phyloP scores from a whole-genome alignment of 2,888 invertebrate genomes.

The Baronia brevicornis region DNA sequence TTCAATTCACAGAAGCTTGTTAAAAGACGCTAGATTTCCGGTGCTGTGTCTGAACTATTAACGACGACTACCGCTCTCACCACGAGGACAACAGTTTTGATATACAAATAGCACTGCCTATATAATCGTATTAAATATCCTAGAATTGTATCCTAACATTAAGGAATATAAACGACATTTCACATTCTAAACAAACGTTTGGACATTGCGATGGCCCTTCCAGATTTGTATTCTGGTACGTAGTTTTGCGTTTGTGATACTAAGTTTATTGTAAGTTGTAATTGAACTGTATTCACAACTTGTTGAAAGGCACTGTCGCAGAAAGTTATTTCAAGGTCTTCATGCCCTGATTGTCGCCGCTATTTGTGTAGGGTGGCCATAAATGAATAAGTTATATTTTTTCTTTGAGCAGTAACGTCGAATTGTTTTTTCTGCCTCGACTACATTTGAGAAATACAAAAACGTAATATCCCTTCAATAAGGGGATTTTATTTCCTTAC shows the following conservation, averaged over 20 bases:
- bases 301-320: conserved; percentile 35
- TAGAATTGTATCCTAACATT: conserved; percentile 56
- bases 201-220: conserved; percentile 61
- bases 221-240: conserved; percentile 68
- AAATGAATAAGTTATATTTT: conserved; percentile 2
- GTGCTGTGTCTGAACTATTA: conserved; percentile 36
- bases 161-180: conserved; percentile 45
- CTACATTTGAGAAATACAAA: too few species aligned
- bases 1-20: conserved; percentile 94
- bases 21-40: conserved; percentile 87
- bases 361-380: conserved; percentile 18
- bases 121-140: conserved; percentile 49
- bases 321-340: conserved; percentile 48
- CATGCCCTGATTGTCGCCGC: conserved; percentile 41
- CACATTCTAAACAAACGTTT: conserved; percentile 35
- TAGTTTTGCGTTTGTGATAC: conserved; percentile 29
- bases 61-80: conserved; percentile 61
- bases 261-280: conserved; percentile 21
- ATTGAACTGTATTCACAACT: conserved; percentile 38
- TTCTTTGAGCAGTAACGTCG: conserved; percentile 5
- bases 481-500: too few species aligned
- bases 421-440: too few species aligned
- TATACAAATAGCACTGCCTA: conserved; percentile 57
- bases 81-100: conserved; percentile 51
- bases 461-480: too few species aligned